These are phyloP conservation scores for Cheilosia scutellata DNA, from an alignment of 2,888 invertebrate species.

Conservation along the genomic window DNA sequence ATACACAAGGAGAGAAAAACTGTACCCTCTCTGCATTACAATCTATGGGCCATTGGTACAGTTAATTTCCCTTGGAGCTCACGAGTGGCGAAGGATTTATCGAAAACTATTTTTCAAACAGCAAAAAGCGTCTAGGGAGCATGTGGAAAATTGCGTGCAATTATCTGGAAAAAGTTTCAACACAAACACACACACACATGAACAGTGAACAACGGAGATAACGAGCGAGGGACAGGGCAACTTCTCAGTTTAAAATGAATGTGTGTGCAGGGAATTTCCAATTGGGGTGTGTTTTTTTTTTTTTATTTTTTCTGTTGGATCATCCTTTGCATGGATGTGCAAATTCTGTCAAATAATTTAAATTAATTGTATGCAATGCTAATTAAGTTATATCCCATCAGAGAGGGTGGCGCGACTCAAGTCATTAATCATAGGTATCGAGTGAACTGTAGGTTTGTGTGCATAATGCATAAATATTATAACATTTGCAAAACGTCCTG, in stretches of 20 bases:
- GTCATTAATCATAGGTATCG: slow-evolving; percentile 64
- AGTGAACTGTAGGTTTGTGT: not conserved
- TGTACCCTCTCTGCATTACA: not conserved
- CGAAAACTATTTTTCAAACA: slow-evolving; percentile 70
- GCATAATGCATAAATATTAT: not conserved
- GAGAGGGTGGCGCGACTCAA: slow-evolving; percentile 20
- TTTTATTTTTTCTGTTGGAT: not conserved
- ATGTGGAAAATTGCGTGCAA: slow-evolving; percentile 73
- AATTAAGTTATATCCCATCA: slow-evolving; percentile 65
- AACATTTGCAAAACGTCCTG: slow-evolving; percentile 18
- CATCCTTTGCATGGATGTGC: not conserved
- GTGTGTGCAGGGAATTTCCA: slow-evolving; percentile 52
- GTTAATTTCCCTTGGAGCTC: slow-evolving; percentile 61
- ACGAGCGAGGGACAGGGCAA: slow-evolving; percentile 24
- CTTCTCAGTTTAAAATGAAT: slow-evolving; percentile 50
- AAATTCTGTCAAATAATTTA: slow-evolving; percentile 57
- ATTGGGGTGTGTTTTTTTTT: not conserved
- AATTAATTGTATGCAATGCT: slow-evolving; percentile 67
- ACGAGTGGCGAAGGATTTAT: slow-evolving; percentile 54
- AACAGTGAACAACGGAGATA: slow-evolving; percentile 30
- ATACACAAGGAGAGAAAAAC: not conserved
- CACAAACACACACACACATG: slow-evolving; percentile 14
- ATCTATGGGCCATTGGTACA: slow-evolving; percentile 26
- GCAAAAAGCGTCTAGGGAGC: slow-evolving; percentile 56
- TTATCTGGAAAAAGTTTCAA: slow-evolving; percentile 67